Conservation (phyloP, 2,797 vertebrate genomes). For the Sebastiscus tertius region DNA sequence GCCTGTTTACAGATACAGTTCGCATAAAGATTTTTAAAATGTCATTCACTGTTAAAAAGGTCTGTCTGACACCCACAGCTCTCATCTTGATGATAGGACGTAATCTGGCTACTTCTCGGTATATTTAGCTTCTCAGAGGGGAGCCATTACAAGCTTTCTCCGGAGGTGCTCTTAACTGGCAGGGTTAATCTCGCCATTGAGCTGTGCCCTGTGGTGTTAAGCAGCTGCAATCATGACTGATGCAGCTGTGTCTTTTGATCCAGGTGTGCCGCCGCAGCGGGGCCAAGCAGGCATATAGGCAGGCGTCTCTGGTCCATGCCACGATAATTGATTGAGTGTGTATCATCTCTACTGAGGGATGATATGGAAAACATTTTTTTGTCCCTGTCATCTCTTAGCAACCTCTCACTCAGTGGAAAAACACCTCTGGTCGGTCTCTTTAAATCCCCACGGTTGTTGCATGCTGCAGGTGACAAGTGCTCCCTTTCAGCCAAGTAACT, state of each 20-base stretch:
- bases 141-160: constrained; percentile 42
- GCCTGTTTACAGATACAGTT: not conserved
- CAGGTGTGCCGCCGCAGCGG: constrained; percentile 57
- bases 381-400: constrained; percentile 31
- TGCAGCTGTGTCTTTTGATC: constrained; percentile 62
- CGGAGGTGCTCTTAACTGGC: constrained; percentile 27
- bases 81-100: constrained; percentile 39
- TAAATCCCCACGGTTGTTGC: constrained; percentile 6
- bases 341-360: constrained; percentile 39
- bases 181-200: constrained; percentile 55
- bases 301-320: constrained; percentile 26
- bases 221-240: constrained; percentile 57
- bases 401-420: constrained; percentile 45
- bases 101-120: constrained; percentile 50
- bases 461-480: not conserved
- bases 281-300: constrained; percentile 12
- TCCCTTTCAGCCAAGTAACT: not conserved
- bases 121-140: constrained; percentile 61
- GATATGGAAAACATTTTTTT: constrained; percentile 55
- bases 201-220: constrained; percentile 57
- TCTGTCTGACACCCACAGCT: constrained; percentile 34
- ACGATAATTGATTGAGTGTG: constrained; percentile 60
- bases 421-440: not conserved
- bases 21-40: constrained; percentile 17
- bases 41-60: constrained; percentile 1